Evolutionary conservation across 2,888 invertebrate genomes (phyloP).

Genomic region (Stenchaetothrips biformis): DNA sequence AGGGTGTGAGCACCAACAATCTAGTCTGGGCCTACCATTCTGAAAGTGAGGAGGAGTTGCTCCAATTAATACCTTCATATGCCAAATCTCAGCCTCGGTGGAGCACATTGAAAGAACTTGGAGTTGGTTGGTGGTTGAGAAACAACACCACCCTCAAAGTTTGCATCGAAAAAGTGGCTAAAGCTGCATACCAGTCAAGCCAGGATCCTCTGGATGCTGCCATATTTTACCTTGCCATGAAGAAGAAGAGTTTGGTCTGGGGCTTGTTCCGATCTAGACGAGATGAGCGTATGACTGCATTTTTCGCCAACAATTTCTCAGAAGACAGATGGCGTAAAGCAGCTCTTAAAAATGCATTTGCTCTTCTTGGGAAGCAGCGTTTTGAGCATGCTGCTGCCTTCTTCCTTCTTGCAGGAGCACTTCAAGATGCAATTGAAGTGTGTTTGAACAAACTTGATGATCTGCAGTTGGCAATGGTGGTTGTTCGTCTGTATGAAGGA

Average conservation of each 20-base stretch:
- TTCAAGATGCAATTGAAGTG: conserved; percentile 94
- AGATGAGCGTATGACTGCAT: conserved; percentile 88
- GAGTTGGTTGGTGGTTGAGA: conserved; percentile 94
- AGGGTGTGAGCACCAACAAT: conserved; percentile 83
- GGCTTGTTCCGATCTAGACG: conserved; percentile 84
- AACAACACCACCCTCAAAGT: conserved; percentile 74
- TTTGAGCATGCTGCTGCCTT: conserved; percentile 98
- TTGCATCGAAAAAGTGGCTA: conserved; percentile 88
- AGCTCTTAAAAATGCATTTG: conserved; percentile 96
- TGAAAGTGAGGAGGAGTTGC: conserved; percentile 91
- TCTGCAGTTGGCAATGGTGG: conserved; percentile 90
- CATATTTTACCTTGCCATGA: conserved; percentile 95
- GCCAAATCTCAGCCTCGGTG: conserved; percentile 81
- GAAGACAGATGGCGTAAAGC: conserved; percentile 96
- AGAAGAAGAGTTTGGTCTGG: conserved; percentile 94
- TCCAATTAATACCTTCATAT: conserved; percentile 83
- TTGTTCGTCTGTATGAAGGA: conserved; percentile 86
- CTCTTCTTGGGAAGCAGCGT: conserved; percentile 77
- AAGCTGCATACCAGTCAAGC: conserved; percentile 83
- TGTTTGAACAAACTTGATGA: conserved; percentile 88
- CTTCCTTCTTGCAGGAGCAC: conserved; percentile 88
- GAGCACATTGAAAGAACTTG: conserved; percentile 83
- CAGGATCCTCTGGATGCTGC: conserved; percentile 98
- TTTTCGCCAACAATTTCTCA: conserved; percentile 91
- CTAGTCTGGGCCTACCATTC: conserved; percentile 99